Evolutionary conservation across 2,888 invertebrate species (phyloP).

Genomic region (Adineta ricciae): DNA sequence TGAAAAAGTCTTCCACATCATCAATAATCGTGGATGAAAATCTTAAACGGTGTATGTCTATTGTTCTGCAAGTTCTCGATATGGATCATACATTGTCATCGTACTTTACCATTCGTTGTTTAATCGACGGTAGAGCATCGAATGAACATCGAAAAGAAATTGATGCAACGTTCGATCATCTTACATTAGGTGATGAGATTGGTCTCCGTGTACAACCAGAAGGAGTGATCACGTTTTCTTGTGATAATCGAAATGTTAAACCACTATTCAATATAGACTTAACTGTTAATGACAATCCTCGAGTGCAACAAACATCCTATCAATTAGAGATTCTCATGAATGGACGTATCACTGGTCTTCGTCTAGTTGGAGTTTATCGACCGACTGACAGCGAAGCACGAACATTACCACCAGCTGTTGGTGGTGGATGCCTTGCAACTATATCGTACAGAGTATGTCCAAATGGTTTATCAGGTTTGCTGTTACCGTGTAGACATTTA

Average conservation of each 20-base stretch:
- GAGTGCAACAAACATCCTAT: neutral
- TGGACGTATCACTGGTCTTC: neutral
- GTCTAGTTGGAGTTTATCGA: neutral
- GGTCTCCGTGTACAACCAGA: neutral
- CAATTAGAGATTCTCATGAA: neutral
- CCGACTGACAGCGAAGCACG: neutral
- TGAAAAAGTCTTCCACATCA: neutral
- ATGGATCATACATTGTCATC: constrained; percentile 18
- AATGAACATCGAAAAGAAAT: neutral
- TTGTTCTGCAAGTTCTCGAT: neutral
- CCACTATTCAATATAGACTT: neutral
- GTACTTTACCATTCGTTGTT: neutral
- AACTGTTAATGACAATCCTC: neutral
- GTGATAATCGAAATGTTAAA: neutral
- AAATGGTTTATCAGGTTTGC: neutral
- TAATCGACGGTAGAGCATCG: neutral
- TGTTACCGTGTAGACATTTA: neutral
- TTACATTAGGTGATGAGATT: constrained; percentile 7
- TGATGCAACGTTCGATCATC: neutral
- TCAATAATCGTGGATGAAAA: neutral
- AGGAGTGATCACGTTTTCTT: neutral
- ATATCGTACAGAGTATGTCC: neutral
- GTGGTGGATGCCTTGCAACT: constrained; percentile 11
- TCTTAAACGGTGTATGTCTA: neutral
- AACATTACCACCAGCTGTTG: neutral